Base-by-base conservation (phyloP, 53 echinoderm and acorn worm species). In the Holothuria scabra region DNA sequence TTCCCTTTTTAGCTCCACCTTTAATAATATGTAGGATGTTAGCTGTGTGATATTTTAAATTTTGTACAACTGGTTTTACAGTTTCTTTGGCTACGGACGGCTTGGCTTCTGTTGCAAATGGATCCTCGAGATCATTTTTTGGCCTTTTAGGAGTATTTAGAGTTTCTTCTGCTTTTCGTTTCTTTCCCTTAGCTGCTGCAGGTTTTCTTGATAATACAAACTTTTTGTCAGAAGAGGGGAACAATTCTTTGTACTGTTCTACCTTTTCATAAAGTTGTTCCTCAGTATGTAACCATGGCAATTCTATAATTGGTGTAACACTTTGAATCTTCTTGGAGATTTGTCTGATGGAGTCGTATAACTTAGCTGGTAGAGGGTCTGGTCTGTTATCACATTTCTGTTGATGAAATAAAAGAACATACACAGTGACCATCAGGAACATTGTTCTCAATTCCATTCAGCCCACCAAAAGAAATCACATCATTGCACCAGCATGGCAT, bases 251-350 rank as follows among this genome's bases (percentile, higher is more conserved):
- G 1, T 52, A 56, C 31, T 78, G 56, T 58, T 31, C 16, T 16
- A 32, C 56, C 78, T 78, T 78, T 58, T 28, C 58, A 18, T 10
- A 32, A 18, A 78, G 78, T 31, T 78, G 56, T 14, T 13, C 78
- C 56, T 78, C 56, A 32, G 57, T 78, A 56, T 78, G 78, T 78
- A 57, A 57, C 78, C 78, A 78, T 78, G 78, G 78, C 26, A 78
- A 57, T 20, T 25, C 20, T 28, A 78, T 29, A 18, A 78, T 59
- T 18, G 78, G 18, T 9, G 78, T 78, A 8, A 78, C 78, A 32
- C 59, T 56, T 78, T 57, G 78, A 16, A 78, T 78, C 28, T 56
- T 78, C 31, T 78, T 30, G 18, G 52, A 52, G 1, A 56, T 24
- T 46, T 56, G 25, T 32, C 58, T 78, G 26, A 78, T 28, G 19